These are phyloP conservation scores for Pangasius larnaudii DNA, from an alignment of 2,797 vertebrate genomes.

Conservation along the genomic window DNA sequence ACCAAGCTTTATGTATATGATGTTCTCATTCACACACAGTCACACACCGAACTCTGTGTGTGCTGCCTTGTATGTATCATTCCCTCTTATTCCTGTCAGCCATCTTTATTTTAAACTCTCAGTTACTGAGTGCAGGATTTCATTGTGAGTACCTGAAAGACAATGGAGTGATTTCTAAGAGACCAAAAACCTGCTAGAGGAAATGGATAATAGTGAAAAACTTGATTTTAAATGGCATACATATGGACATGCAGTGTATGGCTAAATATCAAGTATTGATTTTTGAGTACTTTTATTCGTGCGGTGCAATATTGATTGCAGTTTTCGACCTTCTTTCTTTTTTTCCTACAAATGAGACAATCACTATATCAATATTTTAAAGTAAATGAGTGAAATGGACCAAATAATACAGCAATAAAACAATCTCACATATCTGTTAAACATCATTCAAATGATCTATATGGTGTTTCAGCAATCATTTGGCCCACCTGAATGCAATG, in stretches of 20 bases:
- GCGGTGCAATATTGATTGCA: slow-evolving; percentile 39
- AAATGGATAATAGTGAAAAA: background rate
- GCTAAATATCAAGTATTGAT: slow-evolving; percentile 13
- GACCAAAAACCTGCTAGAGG: slow-evolving; percentile 22
- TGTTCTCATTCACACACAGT: background rate
- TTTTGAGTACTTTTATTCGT: slow-evolving; percentile 33
- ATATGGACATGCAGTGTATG: slow-evolving; percentile 1
- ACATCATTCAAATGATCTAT: background rate
- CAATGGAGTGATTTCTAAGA: slow-evolving; percentile 19
- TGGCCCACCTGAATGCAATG: background rate
- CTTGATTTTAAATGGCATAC: background rate
- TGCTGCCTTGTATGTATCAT: background rate
- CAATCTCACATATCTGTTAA: background rate
- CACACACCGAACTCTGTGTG: background rate
- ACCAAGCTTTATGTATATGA: background rate
- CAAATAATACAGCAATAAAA: slow-evolving; percentile 54
- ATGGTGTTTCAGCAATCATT: slow-evolving; percentile 4
- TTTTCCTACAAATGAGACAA: slow-evolving; percentile 19
- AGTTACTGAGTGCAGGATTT: slow-evolving; percentile 1
- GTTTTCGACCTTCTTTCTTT: slow-evolving; percentile 10
- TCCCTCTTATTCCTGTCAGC: background rate
- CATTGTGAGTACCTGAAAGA: slow-evolving; percentile 3
- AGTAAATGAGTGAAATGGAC: slow-evolving; percentile 30
- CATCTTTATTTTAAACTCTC: background rate
- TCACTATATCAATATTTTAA: slow-evolving; percentile 26